phyloP scores from a whole-genome alignment of 2,113 vertebrate genomes.

The Silurus meridionalis region DNA sequence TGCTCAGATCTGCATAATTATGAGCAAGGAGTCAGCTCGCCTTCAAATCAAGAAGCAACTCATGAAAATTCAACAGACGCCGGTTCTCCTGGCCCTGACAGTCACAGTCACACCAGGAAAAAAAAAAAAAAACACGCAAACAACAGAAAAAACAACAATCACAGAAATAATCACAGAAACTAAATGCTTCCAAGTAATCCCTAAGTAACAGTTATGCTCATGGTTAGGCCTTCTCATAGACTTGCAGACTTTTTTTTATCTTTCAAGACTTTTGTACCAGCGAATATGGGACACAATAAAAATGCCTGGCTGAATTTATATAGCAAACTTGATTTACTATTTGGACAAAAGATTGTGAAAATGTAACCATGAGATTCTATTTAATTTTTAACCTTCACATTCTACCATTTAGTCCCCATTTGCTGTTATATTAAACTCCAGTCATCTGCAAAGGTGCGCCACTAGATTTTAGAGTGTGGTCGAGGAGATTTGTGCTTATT shows the following conservation, averaged over 20 bases:
- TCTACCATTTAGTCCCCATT: no score
- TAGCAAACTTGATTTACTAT: neutral
- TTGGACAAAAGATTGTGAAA: no score
- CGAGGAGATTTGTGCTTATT: no score
- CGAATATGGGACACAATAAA: neutral
- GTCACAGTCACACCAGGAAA: conserved; percentile 39
- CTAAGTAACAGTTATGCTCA: neutral
- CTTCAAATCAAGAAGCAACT: conserved; percentile 43
- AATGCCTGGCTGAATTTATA: neutral
- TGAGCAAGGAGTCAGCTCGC: conserved; percentile 27
- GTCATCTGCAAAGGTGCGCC: no score
- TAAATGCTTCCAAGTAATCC: neutral
- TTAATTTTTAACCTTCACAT: no score
- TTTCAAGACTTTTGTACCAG: neutral
- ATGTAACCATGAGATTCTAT: no score
- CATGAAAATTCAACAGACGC: conserved; percentile 59
- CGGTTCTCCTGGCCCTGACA: conserved; percentile 18
- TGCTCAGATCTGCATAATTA: conserved; percentile 54
- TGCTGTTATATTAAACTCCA: no score
- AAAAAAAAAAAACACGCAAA: conserved; percentile 31
- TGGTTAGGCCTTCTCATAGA: neutral
- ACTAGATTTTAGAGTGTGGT: no score
- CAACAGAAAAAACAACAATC: neutral
- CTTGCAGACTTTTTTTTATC: neutral
- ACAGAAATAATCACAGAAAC: conserved; percentile 28